phyloP scores from a whole-genome alignment of 2,888 invertebrate species.

The Platerodrilus igneus region DNA sequence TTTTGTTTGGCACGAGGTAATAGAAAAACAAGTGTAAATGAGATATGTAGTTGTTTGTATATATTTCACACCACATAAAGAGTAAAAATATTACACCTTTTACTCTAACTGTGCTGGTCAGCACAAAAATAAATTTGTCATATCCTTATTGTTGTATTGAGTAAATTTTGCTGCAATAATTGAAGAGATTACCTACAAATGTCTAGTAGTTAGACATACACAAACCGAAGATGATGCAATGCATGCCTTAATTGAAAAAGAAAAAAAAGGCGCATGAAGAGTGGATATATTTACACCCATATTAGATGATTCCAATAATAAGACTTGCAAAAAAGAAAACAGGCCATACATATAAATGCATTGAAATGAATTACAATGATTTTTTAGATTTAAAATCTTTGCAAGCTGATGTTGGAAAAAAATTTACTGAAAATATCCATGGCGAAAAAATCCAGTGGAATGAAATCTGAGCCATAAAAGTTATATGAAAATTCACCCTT shows the following conservation, averaged over 20 bases:
- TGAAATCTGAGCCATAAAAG: too few species aligned
- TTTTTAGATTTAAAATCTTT: too few species aligned
- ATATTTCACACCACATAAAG: background rate
- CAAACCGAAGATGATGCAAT: slow-evolving; percentile 1
- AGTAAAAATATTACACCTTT: background rate
- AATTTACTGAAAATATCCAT: too few species aligned
- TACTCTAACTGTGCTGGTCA: slow-evolving; percentile 1
- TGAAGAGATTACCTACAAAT: too few species aligned
- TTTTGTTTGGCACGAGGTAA: background rate
- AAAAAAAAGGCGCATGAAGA: slow-evolving; percentile 3
- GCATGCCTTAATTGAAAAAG: background rate
- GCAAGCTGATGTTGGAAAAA: too few species aligned
- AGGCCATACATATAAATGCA: background rate
- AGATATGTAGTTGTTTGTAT: slow-evolving; percentile 1
- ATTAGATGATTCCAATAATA: background rate
- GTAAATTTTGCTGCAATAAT: background rate
- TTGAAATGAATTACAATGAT: too few species aligned
- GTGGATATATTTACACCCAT: background rate
- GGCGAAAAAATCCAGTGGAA: too few species aligned
- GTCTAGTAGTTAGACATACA: too few species aligned
- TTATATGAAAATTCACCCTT: too few species aligned
- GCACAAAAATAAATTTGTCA: too few species aligned
- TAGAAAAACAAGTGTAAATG: background rate
- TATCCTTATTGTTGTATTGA: too few species aligned
- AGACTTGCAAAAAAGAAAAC: slow-evolving; percentile 3